Evolutionary conservation across 2,888 invertebrate genomes (phyloP).

Genomic region (Drosophila nigricruria): DNA sequence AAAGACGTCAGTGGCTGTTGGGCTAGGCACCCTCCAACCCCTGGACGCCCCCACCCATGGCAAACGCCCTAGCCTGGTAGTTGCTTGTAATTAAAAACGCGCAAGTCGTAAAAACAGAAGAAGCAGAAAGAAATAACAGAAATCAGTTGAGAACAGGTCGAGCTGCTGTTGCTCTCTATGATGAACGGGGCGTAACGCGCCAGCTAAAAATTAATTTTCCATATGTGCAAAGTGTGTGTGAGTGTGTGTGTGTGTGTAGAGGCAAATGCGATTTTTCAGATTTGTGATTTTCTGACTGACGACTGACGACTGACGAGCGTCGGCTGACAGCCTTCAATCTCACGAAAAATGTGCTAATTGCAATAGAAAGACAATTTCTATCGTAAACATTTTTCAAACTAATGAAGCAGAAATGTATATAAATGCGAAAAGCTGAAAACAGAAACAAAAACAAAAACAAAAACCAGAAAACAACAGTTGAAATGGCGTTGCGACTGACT

Average conservation of each 20-base stretch:
- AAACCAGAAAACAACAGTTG: conserved; percentile 32
- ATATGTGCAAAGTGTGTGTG: conserved; percentile 40
- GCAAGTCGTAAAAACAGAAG: conserved; percentile 65
- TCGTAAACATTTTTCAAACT: conserved; percentile 70
- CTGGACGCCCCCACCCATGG: conserved; percentile 23
- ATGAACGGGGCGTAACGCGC: conserved; percentile 59
- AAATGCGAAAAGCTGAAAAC: conserved; percentile 23
- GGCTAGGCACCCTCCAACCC: neutral
- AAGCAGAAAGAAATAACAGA: conserved; percentile 25
- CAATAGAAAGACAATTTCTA: conserved; percentile 77
- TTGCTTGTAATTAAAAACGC: conserved; percentile 74
- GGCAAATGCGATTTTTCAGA: conserved; percentile 30
- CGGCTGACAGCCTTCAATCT: conserved; percentile 75
- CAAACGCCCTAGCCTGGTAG: conserved; percentile 50
- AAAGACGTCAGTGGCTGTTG: conserved; percentile 39
- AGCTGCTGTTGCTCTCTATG: conserved; percentile 37
- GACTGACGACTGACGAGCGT: conserved; percentile 45
- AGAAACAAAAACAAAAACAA: conserved; percentile 5
- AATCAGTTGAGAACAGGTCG: conserved; percentile 67
- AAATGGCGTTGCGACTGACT: conserved; percentile 51
- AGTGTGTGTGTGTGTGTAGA: conserved; percentile 7
- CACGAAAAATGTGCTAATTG: conserved; percentile 76
- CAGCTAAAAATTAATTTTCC: conserved; percentile 74
- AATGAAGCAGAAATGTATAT: conserved; percentile 65
- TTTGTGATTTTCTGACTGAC: conserved; percentile 38